Evolutionary conservation across 1,140 invertebrate genomes (phyloP), one percentile per base, ranked within the genome.

Genomic region (Drosophila prosaltans): DNA sequence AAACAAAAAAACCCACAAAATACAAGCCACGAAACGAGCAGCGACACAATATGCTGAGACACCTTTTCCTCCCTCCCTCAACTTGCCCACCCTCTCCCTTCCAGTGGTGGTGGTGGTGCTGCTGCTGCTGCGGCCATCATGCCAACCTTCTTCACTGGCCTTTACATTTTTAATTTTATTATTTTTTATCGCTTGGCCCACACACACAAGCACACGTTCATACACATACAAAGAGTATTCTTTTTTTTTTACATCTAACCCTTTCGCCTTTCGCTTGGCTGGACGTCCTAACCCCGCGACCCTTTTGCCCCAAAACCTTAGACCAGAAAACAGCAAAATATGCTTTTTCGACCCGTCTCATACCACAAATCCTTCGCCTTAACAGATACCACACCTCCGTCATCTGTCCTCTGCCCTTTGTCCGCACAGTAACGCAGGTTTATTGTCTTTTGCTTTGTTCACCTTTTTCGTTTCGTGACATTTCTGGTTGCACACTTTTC

Each of bases 21-120:
- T 73, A 66, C 79, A 76, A 66, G 76, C 83, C 82, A 78, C 83
- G 76, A 86, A 88, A 88, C 82, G 83, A 80, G 83, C 83, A 77
- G 69, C 80, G 80, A 72, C 76, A 88, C 83, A 86, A 82, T 88
- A 86, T 88, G 82, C 75, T 84, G 48, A 58, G 61, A 68, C 62
- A 30, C 45, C 58, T 21, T 69, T 57, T 59, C 30, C 59, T 39
- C 41, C 32, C 32, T 5, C 6, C 32, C 6, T 7, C 32, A 36
- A 5, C 4, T 4, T 6, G 6, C 6, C 32, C 2, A 21, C 32
- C 43, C 16, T 16, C 16, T 16, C 16, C 16, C 16, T 16, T 16
- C 16, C 16, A 16, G 16, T 16, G 16, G 16, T 16, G 16, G 16
- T 16, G 16, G 16, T 16, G 16, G 16, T 16, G 26, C 21, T 60